Evolutionary conservation across 53 echinoderm and acorn worm species (phyloP).

Genomic region (Luidia sarsii): DNA sequence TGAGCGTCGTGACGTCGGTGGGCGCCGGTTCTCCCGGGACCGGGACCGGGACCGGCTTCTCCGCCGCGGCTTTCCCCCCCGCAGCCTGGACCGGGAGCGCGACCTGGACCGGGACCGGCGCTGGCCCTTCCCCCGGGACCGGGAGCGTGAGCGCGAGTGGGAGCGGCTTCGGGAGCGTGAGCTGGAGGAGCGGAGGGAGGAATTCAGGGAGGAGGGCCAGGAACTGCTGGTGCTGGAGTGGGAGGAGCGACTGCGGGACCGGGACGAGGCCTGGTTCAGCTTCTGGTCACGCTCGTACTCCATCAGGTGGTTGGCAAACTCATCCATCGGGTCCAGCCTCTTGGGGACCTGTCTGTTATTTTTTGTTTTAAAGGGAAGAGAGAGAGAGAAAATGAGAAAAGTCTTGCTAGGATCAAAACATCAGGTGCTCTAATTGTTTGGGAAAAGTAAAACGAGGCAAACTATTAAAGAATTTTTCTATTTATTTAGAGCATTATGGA

Average conservation of each 20-base stretch:
- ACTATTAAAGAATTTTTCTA: too few species aligned
- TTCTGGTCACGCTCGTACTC: constrained; percentile 50
- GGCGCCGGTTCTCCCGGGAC: constrained; percentile 37
- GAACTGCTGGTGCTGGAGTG: constrained; percentile 35
- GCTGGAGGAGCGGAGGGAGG: constrained; percentile 18
- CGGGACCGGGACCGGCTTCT: constrained; percentile 45
- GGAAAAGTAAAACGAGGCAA: too few species aligned
- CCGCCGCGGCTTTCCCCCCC: constrained; percentile 18
- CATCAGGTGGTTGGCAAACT: constrained; percentile 52
- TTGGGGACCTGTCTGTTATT: constrained; percentile 37
- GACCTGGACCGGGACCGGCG: constrained; percentile 17
- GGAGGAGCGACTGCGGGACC: constrained; percentile 40
- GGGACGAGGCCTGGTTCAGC: neutral
- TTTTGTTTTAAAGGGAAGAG: too few species aligned
- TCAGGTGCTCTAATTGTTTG: too few species aligned
- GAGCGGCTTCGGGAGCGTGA: constrained; percentile 3
- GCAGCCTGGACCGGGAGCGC: constrained; percentile 56
- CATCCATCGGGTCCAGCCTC: constrained; percentile 51
- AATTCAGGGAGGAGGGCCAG: constrained; percentile 48
- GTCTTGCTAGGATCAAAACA: neutral
- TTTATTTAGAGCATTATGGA: too few species aligned
- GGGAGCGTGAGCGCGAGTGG: constrained; percentile 3
- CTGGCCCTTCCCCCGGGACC: neutral
- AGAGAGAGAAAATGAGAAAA: neutral
- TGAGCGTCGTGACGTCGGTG: constrained; percentile 37